phyloP scores from a whole-genome alignment of 2,797 vertebrate genomes.

The Enteromius afrohamiltoni region DNA sequence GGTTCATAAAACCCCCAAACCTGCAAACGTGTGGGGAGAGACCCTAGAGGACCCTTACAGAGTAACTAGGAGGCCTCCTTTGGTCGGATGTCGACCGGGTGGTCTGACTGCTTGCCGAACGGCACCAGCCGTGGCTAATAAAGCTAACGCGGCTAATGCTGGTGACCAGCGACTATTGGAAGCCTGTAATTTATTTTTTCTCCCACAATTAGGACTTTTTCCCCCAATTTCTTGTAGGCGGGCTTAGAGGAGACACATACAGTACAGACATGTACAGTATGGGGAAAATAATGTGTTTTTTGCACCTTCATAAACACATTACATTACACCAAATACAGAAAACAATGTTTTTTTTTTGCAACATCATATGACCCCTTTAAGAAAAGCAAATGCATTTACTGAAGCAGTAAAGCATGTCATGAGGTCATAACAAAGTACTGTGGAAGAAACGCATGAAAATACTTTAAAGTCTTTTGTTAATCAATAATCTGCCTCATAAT shows the following conservation, averaged over 20 bases:
- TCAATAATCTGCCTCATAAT: not conserved
- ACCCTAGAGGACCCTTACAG: slow-evolving; percentile 32
- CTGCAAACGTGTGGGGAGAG: slow-evolving; percentile 47
- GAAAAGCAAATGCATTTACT: not conserved
- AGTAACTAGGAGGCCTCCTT: not conserved
- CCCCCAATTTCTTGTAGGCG: not conserved
- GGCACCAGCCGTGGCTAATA: slow-evolving; percentile 28
- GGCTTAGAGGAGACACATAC: too few relatives aligned
- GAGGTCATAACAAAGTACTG: not conserved
- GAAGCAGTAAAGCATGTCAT: not conserved
- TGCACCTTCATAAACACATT: too few relatives aligned
- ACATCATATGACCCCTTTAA: too few relatives aligned
- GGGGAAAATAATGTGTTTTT: not conserved
- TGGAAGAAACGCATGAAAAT: not conserved
- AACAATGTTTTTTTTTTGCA: too few relatives aligned
- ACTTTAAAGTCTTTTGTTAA: not conserved
- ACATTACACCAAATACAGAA: too few relatives aligned
- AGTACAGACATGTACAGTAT: too few relatives aligned
- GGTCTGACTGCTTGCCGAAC: slow-evolving; percentile 11
- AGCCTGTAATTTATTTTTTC: not conserved
- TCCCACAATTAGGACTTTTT: not conserved
- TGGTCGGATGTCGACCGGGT: slow-evolving; percentile 33
- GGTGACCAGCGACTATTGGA: not conserved
- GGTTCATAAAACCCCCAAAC: slow-evolving; percentile 42
- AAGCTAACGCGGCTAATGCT: slow-evolving; percentile 5